phyloP scores from a whole-genome alignment of 2,113 vertebrate genomes.

The Rhegmatorhina hoffmannsi region DNA sequence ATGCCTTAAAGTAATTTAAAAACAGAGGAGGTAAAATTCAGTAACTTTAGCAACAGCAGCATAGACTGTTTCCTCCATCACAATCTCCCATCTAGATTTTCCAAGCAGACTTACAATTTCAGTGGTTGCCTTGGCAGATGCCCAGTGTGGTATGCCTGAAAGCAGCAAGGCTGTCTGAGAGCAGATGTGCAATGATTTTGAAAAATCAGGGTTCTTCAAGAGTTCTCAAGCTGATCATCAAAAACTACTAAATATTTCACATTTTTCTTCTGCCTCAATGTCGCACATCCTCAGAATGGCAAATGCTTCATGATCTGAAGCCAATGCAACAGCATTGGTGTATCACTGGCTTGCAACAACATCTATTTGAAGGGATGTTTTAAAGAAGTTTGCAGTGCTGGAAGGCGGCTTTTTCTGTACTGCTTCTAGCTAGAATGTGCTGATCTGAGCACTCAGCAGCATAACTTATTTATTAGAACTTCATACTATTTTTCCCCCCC shows the following conservation, averaged over 20 bases:
- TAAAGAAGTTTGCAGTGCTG: slow-evolving; percentile 8
- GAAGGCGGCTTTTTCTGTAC: neutral
- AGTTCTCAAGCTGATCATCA: neutral
- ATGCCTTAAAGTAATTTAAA: neutral
- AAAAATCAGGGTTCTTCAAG: neutral
- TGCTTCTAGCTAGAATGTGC: slow-evolving; percentile 38
- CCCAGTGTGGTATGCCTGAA: neutral
- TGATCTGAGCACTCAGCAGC: neutral
- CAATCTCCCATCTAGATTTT: slow-evolving; percentile 9
- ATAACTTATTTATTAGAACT: slow-evolving; percentile 53
- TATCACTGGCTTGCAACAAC: neutral
- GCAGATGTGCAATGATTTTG: neutral
- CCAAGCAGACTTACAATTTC: neutral
- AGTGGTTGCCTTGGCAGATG: neutral
- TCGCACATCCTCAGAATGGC: neutral
- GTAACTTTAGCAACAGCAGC: neutral
- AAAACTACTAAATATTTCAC: neutral
- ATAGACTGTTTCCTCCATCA: neutral
- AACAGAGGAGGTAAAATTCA: slow-evolving; percentile 23
- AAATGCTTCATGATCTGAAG: neutral
- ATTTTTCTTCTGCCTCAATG: neutral
- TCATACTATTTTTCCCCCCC: neutral
- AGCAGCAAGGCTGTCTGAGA: slow-evolving; percentile 26
- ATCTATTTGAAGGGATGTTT: neutral
- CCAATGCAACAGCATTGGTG: neutral